phyloP scores from a whole-genome alignment of 2,888 invertebrate species.

The Dyspetes luteomarginatus region DNA sequence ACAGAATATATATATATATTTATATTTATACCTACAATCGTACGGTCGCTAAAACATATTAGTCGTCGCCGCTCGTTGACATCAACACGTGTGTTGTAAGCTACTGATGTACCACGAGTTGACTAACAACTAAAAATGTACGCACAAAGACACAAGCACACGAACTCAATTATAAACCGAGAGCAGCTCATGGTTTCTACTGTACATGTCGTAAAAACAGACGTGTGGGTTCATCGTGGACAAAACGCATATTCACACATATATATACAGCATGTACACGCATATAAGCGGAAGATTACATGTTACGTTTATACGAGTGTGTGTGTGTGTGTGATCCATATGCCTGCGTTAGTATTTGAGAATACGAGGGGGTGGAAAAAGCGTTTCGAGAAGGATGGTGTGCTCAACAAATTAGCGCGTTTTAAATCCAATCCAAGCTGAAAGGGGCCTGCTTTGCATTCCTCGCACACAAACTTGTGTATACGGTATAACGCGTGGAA shows the following conservation, averaged over 20 bases:
- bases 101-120: not conserved
- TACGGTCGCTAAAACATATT: conserved; percentile 43
- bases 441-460: conserved; percentile 80
- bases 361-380: conserved; percentile 51
- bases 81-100: conserved; percentile 10
- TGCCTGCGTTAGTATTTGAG: conserved; percentile 38
- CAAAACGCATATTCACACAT: conserved; percentile 25
- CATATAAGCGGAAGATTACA: conserved; percentile 15
- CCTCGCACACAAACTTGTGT: conserved; percentile 73
- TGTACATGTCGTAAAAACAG: conserved; percentile 34
- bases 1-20: not conserved
- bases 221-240: conserved; percentile 19
- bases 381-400: conserved; percentile 60
- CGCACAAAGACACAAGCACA: too few species aligned
- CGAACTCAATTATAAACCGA: conserved; percentile 3
- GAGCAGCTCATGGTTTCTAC: conserved; percentile 9
- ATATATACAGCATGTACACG: not conserved
- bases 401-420: conserved; percentile 82
- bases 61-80: conserved; percentile 18
- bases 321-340: conserved; percentile 28
- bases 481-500: conserved; percentile 1
- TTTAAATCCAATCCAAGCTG: conserved; percentile 82
- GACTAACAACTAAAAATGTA: conserved; percentile 16
- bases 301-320: conserved; percentile 8
- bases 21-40: conserved; percentile 17